Evolutionary conservation across 2,888 invertebrate species (phyloP).

Genomic region (Poecilus cupreus): DNA sequence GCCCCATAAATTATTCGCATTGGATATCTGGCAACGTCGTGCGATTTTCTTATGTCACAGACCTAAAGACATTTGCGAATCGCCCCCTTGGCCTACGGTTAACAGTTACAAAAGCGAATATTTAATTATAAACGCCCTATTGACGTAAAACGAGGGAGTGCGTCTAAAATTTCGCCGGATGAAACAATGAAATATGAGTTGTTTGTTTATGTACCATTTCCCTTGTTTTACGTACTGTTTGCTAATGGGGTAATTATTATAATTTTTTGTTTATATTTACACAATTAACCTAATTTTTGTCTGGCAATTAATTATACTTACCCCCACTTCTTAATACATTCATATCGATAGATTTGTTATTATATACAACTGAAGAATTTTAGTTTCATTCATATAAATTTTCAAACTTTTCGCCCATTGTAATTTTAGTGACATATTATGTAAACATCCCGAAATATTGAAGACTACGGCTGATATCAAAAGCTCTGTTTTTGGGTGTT

Average conservation of each 20-base stretch:
- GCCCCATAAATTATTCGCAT: not conserved
- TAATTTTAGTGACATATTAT: too few relatives aligned
- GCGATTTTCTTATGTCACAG: not conserved
- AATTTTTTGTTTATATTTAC: not conserved
- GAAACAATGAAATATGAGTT: slow-evolving; percentile 20
- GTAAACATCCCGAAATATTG: too few relatives aligned
- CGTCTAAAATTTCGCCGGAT: slow-evolving; percentile 32
- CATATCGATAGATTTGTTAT: not conserved
- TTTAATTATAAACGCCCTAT: slow-evolving; percentile 13
- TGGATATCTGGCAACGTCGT: not conserved
- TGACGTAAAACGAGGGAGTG: not conserved
- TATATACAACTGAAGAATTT: not conserved
- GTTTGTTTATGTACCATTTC: slow-evolving; percentile 27
- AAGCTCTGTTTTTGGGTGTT: too few relatives aligned
- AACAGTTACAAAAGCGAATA: slow-evolving; percentile 8
- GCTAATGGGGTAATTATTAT: not conserved
- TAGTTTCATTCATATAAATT: not conserved
- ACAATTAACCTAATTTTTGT: not conserved
- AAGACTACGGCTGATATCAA: too few relatives aligned
- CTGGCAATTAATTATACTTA: not conserved
- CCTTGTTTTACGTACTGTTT: not conserved
- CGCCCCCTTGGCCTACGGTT: not conserved
- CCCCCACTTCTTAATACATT: not conserved
- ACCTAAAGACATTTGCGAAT: not conserved
- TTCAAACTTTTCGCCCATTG: too few relatives aligned